Evolutionary conservation across 2,797 vertebrate genomes (phyloP).

Genomic region (Bradypodion ventrale): DNA sequence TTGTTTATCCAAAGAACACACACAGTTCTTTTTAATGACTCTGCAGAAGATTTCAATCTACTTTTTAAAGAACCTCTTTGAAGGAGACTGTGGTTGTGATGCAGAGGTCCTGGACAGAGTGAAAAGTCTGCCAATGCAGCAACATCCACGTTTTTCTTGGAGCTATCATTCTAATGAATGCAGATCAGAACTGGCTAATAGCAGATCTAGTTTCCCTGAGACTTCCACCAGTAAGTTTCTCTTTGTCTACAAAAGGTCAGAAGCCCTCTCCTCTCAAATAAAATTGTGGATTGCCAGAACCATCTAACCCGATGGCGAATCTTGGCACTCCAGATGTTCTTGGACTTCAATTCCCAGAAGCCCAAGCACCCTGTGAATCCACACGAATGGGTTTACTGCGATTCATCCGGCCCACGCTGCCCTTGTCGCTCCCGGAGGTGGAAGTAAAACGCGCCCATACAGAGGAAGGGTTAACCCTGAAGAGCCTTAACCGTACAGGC

Average conservation of each 20-base stretch:
- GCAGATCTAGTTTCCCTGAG: not conserved
- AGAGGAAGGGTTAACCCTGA: too few species aligned
- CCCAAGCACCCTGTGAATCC: too few species aligned
- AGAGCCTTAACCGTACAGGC: too few species aligned
- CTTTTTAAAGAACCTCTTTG: not conserved
- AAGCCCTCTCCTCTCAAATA: not conserved
- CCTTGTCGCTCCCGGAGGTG: too few species aligned
- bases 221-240: not conserved
- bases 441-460: too few species aligned
- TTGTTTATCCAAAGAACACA: not conserved
- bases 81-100: not conserved
- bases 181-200: not conserved
- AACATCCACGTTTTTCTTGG: not conserved
- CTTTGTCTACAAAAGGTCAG: too few species aligned
- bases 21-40: constrained; percentile 7
- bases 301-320: not conserved
- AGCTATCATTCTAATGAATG: not conserved
- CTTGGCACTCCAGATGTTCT: too few species aligned
- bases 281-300: not conserved
- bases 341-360: too few species aligned
- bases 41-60: not conserved
- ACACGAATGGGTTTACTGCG: too few species aligned
- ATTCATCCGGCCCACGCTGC: too few species aligned
- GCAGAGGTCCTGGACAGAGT: not conserved
- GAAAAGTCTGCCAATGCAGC: not conserved